Base-by-base conservation (phyloP, 2,113 vertebrate genomes). In the Xiphias gladius region DNA sequence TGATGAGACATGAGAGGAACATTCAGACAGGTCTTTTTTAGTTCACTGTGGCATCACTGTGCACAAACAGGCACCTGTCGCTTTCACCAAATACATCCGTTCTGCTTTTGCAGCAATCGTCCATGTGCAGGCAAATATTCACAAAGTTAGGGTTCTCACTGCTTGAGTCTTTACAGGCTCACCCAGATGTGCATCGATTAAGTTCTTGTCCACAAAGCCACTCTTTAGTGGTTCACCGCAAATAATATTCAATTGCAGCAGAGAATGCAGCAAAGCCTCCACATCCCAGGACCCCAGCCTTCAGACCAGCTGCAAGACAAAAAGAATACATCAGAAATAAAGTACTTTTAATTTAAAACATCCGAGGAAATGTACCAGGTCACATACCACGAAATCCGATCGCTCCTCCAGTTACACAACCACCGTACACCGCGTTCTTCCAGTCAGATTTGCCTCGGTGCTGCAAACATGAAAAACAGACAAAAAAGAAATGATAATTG, bases 211-310 rank as follows among this genome's bases (percentile, higher is more conserved):
- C 58, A 43, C 24, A 1, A 0, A 52, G 35, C 22, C 7, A 4
- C 52, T 46, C 16, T 26, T 28, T 19, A 7, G 57, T 20, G 8
- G 13, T 71, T 96, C 96, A 99, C 68, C 97, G 93, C 0, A 99
- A 92, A 77, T 99, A 99, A 87, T 99, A 99, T 89, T 99, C 96
- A 0, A 99, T 99, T 0, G 97, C 98, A 1, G 98, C 98, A 0
- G 98, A 99, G 89, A 99, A 99, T 0, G 97, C 98, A 5, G 98
- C 98, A 41, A 99, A 99, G 19, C 98, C 98, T 55, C 97, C 98
- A 61, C 98, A 99, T 76, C 98, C 97, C 3, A 99, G 94, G 62
- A 95, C 93, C 1, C 98, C 98, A 0, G 98, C 98, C 93, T 99
- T 98, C 52, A 97, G 58, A 2, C 98, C 98, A 79, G 98, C 98